Evolutionary conservation across 2,888 invertebrate genomes (phyloP), one percentile per base, ranked within the genome.

Genomic region (Dilophus febrilis): DNA sequence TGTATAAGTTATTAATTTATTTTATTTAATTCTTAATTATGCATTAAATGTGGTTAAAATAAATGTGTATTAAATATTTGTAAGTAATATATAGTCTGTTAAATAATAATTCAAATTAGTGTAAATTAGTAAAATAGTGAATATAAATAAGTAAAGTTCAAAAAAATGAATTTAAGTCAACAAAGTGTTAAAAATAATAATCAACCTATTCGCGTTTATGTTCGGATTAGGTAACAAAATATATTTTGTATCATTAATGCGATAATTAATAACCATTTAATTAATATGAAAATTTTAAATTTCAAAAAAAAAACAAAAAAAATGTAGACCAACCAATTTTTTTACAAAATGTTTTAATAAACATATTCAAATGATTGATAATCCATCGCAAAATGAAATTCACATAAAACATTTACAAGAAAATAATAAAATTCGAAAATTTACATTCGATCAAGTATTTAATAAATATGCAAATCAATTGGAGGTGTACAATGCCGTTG

Each of bases 201-300:
- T 54, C 83, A 87, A 63, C 81, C 86, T 53, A 86, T 90, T 49
- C 84, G 87, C 62, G 88, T 88, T 37, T 87, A 83, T 54, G 83
- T 86, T 26, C 70, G 90, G 53, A 73, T 86, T 47, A 74, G 88
- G 88, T 87, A 66, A 66, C 62, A 45, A 26, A 32, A 38, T 40
- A 31, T 18, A 30, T n/a, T 8, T 16, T 22, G 11, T 14, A 35
- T 37, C 14, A 19, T 16, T 7, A 37, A 27, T 29, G 35, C 14
- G 31, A 32, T n/a, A n/a, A n/a, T n/a, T n/a, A n/a, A n/a, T n/a
- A n/a, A n/a, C n/a, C n/a, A n/a, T n/a, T n/a, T n/a, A n/a, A n/a
- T n/a, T n/a, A n/a, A 19, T 27, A 17, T 8, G 34, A 22, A 35
- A 35, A 18, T 33, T 2, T 10, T 7, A 31, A 33, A 32, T 17